Evolutionary conservation across 2,797 vertebrate species (phyloP).

Genomic region (Diglossa cyanea): DNA sequence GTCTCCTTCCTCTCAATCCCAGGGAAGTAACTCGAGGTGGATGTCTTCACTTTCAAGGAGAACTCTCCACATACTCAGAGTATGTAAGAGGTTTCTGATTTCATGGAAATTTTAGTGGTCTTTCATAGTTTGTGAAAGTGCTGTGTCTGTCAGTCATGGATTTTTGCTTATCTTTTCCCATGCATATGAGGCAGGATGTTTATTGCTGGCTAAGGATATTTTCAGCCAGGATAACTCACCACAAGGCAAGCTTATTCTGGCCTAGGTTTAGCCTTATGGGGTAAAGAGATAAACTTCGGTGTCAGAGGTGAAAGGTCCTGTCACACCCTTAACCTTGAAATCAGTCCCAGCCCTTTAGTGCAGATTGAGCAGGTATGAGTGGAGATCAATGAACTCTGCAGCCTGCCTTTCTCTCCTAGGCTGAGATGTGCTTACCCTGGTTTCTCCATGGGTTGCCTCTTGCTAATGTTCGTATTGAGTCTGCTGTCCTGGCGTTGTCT

Average conservation of each 20-base stretch:
- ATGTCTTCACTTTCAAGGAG: accelerated
- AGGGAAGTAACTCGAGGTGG: background rate
- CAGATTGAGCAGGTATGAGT: background rate
- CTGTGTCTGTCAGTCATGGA: background rate
- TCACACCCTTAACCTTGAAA: background rate
- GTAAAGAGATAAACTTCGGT: background rate
- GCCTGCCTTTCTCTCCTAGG: background rate
- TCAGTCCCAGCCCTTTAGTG: background rate
- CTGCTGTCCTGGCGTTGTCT: background rate
- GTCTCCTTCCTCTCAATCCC: background rate
- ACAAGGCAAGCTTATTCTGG: background rate
- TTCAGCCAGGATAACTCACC: background rate
- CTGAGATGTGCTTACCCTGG: background rate
- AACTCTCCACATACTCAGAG: background rate
- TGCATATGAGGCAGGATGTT: background rate
- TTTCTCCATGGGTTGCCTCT: background rate
- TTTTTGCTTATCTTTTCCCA: background rate
- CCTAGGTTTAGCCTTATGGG: background rate
- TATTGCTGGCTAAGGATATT: background rate
- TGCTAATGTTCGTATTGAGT: background rate
- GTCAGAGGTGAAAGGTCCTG: background rate
- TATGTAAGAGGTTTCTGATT: background rate
- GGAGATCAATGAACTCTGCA: background rate
- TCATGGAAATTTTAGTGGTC: background rate
- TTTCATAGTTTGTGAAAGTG: background rate